Evolutionary conservation across 2,797 vertebrate species (phyloP).

Genomic region (Tamandua tetradactyla): DNA sequence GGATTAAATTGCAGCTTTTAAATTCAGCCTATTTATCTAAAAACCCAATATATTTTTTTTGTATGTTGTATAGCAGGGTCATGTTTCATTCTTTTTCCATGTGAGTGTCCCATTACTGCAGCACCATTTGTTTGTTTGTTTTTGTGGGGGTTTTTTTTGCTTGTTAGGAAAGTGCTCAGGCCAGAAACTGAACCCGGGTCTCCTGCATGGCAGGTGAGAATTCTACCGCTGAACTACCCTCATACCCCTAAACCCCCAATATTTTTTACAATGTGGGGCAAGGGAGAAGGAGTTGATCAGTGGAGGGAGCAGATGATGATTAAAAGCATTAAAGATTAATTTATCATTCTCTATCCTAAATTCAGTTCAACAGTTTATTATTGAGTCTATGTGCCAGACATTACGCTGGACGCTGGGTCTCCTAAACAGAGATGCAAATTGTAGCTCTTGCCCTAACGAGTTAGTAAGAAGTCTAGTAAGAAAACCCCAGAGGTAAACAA

Average conservation of each 20-base stretch:
- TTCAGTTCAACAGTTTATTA: not conserved
- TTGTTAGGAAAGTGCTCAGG: too few species aligned
- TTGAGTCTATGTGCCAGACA: not conserved
- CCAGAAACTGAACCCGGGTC: too few species aligned
- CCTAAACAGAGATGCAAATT: conserved; percentile 9
- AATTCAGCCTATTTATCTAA: conserved; percentile 15
- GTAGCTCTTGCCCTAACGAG: not conserved
- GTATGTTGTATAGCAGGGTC: too few species aligned
- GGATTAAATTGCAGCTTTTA: not conserved
- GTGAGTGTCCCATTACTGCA: too few species aligned
- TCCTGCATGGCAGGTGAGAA: too few species aligned
- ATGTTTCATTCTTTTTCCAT: too few species aligned
- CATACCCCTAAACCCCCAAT: not conserved
- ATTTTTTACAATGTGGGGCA: not conserved
- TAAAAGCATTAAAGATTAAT: not conserved
- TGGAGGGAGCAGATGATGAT: not conserved
- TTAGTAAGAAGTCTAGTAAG: not conserved
- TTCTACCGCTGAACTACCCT: too few species aligned
- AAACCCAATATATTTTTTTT: not conserved
- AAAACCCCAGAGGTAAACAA: conserved; percentile 8
- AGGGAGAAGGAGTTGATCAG: not conserved
- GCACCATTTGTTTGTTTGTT: too few species aligned
- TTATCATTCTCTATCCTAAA: not conserved
- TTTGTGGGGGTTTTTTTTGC: too few species aligned
- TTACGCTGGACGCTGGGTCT: not conserved